phyloP scores from a whole-genome alignment of 2,797 vertebrate genomes.

The Halcyon chelicuti region DNA sequence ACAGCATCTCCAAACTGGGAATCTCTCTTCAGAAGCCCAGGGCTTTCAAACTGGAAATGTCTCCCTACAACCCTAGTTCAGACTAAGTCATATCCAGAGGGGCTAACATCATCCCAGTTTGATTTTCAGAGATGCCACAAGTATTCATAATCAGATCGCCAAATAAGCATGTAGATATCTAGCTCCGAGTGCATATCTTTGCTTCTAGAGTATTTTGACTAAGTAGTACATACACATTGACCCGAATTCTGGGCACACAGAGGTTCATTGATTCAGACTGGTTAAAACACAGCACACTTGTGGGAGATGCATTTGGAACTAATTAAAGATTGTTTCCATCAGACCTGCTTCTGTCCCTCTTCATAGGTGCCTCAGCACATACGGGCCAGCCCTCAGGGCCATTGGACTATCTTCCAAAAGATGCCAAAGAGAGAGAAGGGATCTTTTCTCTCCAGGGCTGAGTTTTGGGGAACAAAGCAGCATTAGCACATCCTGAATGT shows the following conservation, averaged over 20 bases:
- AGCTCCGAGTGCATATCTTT: not conserved
- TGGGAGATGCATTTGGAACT: not conserved
- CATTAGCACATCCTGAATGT: not conserved
- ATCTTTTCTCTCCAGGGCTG: not conserved
- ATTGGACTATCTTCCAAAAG: no score
- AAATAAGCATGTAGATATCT: not conserved
- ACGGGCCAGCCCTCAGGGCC: not conserved
- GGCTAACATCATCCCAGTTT: not conserved
- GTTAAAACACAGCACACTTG: not conserved
- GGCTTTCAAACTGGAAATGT: not conserved
- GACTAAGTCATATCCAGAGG: not conserved
- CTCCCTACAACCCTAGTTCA: not conserved
- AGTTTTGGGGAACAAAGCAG: not conserved
- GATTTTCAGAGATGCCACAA: not conserved
- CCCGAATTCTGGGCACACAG: not conserved
- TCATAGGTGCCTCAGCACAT: not conserved
- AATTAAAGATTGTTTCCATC: not conserved
- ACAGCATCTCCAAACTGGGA: not conserved
- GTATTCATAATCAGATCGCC: not conserved
- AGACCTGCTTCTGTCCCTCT: not conserved
- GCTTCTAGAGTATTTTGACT: conserved; percentile 18
- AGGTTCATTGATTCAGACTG: not conserved
- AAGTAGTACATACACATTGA: not conserved
- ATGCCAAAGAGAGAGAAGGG: not conserved
- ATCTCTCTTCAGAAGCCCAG: not conserved